These are phyloP conservation scores for Agrochola circellaris DNA, from an alignment of 2,888 invertebrate genomes.

Conservation along the genomic window DNA sequence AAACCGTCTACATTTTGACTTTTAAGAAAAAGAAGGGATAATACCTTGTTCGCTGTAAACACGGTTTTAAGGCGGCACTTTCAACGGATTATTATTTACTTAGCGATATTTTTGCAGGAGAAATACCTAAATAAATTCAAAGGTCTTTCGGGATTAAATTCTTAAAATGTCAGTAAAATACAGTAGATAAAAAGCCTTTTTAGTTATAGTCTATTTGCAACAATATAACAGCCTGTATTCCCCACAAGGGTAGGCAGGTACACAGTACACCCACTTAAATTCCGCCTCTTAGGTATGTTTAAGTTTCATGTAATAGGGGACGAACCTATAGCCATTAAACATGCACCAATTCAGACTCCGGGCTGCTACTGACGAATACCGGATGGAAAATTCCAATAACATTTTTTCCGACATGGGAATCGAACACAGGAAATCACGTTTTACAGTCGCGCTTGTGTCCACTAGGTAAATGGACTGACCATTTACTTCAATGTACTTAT, in stretches of 20 bases:
- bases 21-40: slow-evolving; percentile 45
- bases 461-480: too few relatives aligned
- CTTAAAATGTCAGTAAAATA: slow-evolving; percentile 21
- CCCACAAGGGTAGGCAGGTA: neutral
- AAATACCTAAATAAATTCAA: slow-evolving; percentile 34
- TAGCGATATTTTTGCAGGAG: slow-evolving; percentile 35
- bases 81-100: slow-evolving; percentile 58
- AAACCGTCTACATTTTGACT: slow-evolving; percentile 28
- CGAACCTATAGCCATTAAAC: neutral
- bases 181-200: slow-evolving; percentile 8
- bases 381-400: neutral
- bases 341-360: neutral
- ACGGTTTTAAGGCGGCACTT: slow-evolving; percentile 41
- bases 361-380: neutral
- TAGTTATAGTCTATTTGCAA: neutral
- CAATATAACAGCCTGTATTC: neutral
- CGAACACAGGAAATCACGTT: neutral
- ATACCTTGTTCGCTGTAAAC: slow-evolving; percentile 36
- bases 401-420: neutral
- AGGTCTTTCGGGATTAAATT: slow-evolving; percentile 41
- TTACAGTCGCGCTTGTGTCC: neutral
- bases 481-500: neutral
- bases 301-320: neutral
- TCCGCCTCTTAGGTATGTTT: neutral
- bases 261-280: neutral